Evolutionary conservation across 2,888 invertebrate genomes (phyloP), one percentile per base, ranked within the genome.

Genomic region (Terebella lapidaria): DNA sequence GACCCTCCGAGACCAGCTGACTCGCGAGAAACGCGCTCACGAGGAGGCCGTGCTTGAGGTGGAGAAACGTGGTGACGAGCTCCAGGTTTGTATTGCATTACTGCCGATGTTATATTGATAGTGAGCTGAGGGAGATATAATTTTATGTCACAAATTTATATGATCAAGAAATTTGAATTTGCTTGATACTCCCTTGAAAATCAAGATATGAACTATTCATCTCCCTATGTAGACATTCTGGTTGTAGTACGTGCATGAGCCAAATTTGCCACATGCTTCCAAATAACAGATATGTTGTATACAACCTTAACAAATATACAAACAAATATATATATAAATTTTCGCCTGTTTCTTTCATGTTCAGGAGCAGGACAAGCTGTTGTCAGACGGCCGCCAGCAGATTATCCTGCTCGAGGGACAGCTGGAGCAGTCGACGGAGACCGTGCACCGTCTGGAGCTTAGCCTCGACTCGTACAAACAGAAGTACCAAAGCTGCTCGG

Each of bases 391-490:
- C 18, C 69, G 72, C 42, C 74, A 76, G 62, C 73, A 73, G 65
- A 64, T 74, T 24, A 62, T 69, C n/a, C 67, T 72, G n/a, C 64
- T 74, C 15, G 73, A 77, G 63, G 71, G 73, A 47, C 73, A 74
- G 65, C 63, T 74, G 30, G 70, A 72, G 52, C 68, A 70, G 51
- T 61, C 65, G 3, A 63, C 64, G 27, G 72, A 74, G 20, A 71
- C 70, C 22, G 61, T 65, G 15, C 70, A 72, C 42, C 65, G 70
- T 20, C 66, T 75, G 25, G 71, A 75, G 49, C 54, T 64, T 5
- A 66, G 62, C 28, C 67, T 76, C 5, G 68, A 69, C 58, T 70
- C 59, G 57, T 73, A 71, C 63, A 73, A 74, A 61, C 74, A 74
- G 64, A 77, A 76, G 60, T 75, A 70, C 60, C 67, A 68, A 51